Percentiles rank a stretch among this genome's conserved stretches.
Evolutionary conservation across 2,888 invertebrate genomes (phyloP).

Genomic region (Meiosimyza platycephala): DNA sequence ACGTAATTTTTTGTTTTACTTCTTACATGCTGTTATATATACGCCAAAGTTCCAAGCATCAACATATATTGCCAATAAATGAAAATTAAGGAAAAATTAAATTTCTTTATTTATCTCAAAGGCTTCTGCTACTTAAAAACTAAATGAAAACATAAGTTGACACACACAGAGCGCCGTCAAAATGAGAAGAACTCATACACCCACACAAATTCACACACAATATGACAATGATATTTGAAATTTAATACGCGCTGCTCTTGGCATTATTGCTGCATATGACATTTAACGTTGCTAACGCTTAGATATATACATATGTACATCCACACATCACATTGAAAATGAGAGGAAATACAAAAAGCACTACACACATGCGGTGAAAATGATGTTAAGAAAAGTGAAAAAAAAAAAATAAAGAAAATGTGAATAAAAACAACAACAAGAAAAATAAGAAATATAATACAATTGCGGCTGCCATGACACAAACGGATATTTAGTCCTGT

Average conservation of each 20-base stretch:
- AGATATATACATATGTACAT: too few relatives aligned
- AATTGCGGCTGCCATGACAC: too few relatives aligned
- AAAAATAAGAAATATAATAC: not conserved
- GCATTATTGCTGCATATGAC: slow-evolving; percentile 3
- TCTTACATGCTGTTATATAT: too few relatives aligned
- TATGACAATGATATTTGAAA: slow-evolving; percentile 4
- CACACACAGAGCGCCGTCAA: slow-evolving; percentile 9
- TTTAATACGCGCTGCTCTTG: slow-evolving; percentile 27
- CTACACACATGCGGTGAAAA: not conserved
- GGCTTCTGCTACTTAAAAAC: too few relatives aligned
- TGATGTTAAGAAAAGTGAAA: not conserved
- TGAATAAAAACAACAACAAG: not conserved
- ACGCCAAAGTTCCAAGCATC: too few relatives aligned
- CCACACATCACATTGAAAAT: not conserved
- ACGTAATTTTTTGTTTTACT: too few relatives aligned
- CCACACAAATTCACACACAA: slow-evolving; percentile 14
- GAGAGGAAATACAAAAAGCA: too few relatives aligned
- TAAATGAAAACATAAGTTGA: too few relatives aligned
- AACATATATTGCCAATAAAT: too few relatives aligned
- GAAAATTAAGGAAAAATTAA: too few relatives aligned
- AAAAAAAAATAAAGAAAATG: not conserved
- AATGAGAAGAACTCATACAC: slow-evolving; percentile 25
- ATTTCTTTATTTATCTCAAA: too few relatives aligned
- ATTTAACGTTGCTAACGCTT: slow-evolving; percentile 1
- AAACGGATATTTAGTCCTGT: too few relatives aligned